Evolutionary conservation across 2,797 vertebrate genomes (phyloP), one percentile per base, ranked within the genome.

Genomic region (Parambassis ranga): DNA sequence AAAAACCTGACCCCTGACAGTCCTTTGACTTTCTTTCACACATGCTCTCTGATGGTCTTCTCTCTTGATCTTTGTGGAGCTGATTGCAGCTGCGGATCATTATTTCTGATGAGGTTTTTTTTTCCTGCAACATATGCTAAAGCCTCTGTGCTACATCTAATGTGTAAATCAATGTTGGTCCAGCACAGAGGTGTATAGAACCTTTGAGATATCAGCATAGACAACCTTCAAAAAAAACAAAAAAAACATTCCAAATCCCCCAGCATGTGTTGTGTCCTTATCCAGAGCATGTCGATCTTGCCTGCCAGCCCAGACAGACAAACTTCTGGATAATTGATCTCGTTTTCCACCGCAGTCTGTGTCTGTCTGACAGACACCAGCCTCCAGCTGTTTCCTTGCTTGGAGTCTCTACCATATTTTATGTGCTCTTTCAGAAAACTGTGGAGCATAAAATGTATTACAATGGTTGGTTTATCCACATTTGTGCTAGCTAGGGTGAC

Each of bases 181-280:
- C 49, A 64, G 65, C 55, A 62, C 59, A 52, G 56, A 73, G 47
- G 39, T 71, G 37, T 62, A 56, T 41, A 60, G 61, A 75, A 67
- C 73, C 71, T 85, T 75, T 68, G 63, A 84, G 71, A 72, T 73
- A 80, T 72, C 68, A 71, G 57, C 65, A 44, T 65, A 58, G 75
- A 84, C 86, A 83, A 82, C 78, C 79, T 79, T 86, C 71, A 81
- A 79, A 62, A 63, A 74, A 72, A 60, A 38, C 71, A 81, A 79
- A 62, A 63, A 74, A 72, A 60, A 38, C 46, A 23, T 52, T 47
- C 55, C 71, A 77, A 62, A 83, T 83, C 78, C 71, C 76, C 53
- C 79, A 75, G 71, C 84, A 62, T 83, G 80, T 53, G 63, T 47
- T 60, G 61, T 62, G 65, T 77, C 55, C 71, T 82, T 59, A 77